Percentiles rank a stretch among this genome's conserved stretches.
These are phyloP conservation scores for Schlechtendalia chinensis DNA, from an alignment of 1,140 invertebrate genomes.

Conservation along the genomic window DNA sequence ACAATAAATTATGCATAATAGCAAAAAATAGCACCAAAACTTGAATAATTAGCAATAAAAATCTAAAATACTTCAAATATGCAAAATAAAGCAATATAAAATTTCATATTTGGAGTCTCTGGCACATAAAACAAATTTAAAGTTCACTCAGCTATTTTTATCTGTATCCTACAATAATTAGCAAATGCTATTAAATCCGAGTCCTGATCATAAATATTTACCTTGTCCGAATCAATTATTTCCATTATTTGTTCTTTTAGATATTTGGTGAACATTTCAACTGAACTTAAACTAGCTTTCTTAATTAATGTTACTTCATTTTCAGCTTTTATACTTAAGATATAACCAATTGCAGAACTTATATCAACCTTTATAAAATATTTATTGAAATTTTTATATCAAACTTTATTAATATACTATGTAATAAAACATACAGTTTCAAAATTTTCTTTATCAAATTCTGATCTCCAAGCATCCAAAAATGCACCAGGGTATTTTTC, in stretches of 20 bases:
- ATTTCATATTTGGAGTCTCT: no score
- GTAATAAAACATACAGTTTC: constrained; percentile 63
- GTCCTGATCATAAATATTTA: constrained; percentile 59
- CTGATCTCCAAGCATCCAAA: constrained; percentile 83
- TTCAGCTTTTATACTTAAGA: constrained; percentile 96
- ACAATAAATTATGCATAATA: no score
- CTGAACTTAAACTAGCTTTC: constrained; percentile 88
- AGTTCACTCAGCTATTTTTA: no score
- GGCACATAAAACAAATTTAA: no score
- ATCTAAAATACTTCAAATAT: no score
- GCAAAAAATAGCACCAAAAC: no score
- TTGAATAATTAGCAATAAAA: no score
- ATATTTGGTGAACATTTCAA: constrained; percentile 95
- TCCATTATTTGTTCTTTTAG: constrained; percentile 98
- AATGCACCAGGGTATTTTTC: constrained; percentile 93
- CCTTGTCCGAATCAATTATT: constrained; percentile 95
- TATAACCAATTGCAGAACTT: constrained; percentile 75
- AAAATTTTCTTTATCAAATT: constrained; percentile 74
- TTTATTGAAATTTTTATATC: not conserved
- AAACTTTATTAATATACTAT: not conserved
- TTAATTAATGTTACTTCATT: constrained; percentile 87
- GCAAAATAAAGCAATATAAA: no score
- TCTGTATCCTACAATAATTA: no score
- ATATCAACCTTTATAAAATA: constrained; percentile 76
- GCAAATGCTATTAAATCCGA: no score